Evolutionary conservation across 2,888 invertebrate genomes (phyloP).

Genomic region (Agrypnus murinus): DNA sequence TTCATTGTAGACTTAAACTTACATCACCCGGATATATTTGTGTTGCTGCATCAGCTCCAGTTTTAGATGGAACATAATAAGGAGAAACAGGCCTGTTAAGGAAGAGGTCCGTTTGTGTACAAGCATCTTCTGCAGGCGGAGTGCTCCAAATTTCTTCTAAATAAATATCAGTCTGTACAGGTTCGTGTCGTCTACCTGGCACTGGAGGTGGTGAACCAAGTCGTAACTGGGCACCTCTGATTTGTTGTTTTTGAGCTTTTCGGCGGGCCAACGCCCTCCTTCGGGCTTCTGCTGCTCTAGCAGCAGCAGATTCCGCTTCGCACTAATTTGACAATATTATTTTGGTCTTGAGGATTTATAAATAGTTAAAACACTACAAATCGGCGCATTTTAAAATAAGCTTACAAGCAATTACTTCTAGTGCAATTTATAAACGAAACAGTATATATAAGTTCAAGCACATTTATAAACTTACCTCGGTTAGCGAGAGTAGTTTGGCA

Average conservation of each 20-base stretch:
- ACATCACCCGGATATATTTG: slow-evolving; percentile 94
- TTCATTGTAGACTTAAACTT: slow-evolving; percentile 69
- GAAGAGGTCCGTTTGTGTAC: slow-evolving; percentile 89
- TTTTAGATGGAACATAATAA: slow-evolving; percentile 84
- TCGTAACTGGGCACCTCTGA: slow-evolving; percentile 71
- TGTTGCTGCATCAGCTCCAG: slow-evolving; percentile 84
- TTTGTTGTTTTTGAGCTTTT: slow-evolving; percentile 77
- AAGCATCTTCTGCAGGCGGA: slow-evolving; percentile 84
- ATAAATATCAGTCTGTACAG: slow-evolving; percentile 92
- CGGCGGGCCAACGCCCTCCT: slow-evolving; percentile 84
- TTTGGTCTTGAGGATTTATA: neutral
- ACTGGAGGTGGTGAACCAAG: slow-evolving; percentile 86
- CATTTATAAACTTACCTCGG: slow-evolving; percentile 54
- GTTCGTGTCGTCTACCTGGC: slow-evolving; percentile 88
- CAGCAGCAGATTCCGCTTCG: slow-evolving; percentile 73
- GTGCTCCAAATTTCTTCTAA: slow-evolving; percentile 88
- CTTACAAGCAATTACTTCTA: neutral
- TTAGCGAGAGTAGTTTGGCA: slow-evolving; percentile 73
- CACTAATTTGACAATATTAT: slow-evolving; percentile 63
- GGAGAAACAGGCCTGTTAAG: slow-evolving; percentile 88
- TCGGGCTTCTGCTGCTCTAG: slow-evolving; percentile 78
- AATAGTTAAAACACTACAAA: slow-evolving; percentile 36
- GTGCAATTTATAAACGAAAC: neutral
- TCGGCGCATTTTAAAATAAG: slow-evolving; percentile 44
- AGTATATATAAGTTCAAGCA: neutral